Base-by-base conservation (phyloP, 2,797 vertebrate species). In the Odontamblyopus lacepedii region DNA sequence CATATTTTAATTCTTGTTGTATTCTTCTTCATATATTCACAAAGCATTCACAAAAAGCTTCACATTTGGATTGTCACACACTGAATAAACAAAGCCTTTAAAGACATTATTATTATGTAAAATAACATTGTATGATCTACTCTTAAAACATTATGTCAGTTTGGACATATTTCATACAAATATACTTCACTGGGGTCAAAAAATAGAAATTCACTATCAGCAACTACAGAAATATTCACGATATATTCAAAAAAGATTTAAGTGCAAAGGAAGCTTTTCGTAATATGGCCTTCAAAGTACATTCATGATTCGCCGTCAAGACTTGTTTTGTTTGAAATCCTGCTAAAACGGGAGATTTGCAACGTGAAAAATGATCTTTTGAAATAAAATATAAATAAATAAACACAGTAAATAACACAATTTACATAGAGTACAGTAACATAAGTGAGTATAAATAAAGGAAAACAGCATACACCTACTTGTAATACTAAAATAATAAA, bases 201-300 rank as follows among this genome's bases (percentile, higher is more conserved):
- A n/a, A 85, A 89, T 84, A 85, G 68, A 86, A 77, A 85, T 87
- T 72, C 41, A 82, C 71, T 59, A 81, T 41, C 2, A 61, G 72
- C 59, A 59, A 82, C 61, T 72, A 80, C 57, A 80, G 72, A 51
- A 82, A 82, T 75, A 75, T 73, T 72, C 69, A 78, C 50, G 76
- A 87, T 83, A 87, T 87, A 77, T 82, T 80, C 27, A 77, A 74
- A 80, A 84, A 81, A 71, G 75, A 79, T 80, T 80, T 72, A 76
- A 81, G 85, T 89, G 88, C 88, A 88, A 90, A 88, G 70, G 32
- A 84, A 82, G 74, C 69, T 71, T 79, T 69, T 76, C 62, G 78
- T 70, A 76, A 73, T 82, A 88, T 87, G 88, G 81, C 83, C 78
- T 81, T 87, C 71, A 73, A 84, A 78, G 77, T 89, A 88, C 91